These are phyloP conservation scores for Forbesichthys agassizii DNA, from an alignment of 2,113 vertebrate genomes.

Conservation along the genomic window DNA sequence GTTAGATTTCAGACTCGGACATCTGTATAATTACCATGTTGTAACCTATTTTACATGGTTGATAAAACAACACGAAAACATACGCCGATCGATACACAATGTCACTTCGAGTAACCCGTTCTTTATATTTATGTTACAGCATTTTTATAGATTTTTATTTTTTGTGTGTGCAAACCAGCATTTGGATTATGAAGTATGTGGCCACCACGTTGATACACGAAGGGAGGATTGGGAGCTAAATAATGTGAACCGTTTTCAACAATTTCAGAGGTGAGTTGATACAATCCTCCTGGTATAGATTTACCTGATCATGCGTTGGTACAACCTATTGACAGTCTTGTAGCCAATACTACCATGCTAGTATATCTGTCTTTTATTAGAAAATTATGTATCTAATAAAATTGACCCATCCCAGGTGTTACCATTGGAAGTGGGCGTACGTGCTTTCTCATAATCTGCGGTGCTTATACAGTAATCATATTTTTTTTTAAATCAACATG, in stretches of 20 bases:
- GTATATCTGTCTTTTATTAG: not conserved
- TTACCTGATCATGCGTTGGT: not conserved
- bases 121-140: not conserved
- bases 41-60: conserved; percentile 1
- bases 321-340: not conserved
- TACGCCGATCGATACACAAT: not conserved
- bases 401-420: too few relatives aligned
- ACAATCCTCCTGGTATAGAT: not conserved
- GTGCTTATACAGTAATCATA: not conserved
- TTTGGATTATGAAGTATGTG: conserved; percentile 60
- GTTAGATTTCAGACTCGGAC: not conserved
- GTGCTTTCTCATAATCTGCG: too few relatives aligned
- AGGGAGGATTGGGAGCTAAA: conserved; percentile 66
- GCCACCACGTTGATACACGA: conserved; percentile 69
- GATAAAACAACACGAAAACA: not conserved
- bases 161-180: conserved; percentile 54
- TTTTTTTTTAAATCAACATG: not conserved
- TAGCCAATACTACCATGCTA: not conserved
- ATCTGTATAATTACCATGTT: not conserved
- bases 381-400: too few relatives aligned
- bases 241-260: conserved; percentile 75
- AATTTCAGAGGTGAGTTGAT: conserved; percentile 68
- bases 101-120: too few relatives aligned
- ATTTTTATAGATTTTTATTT: conserved; percentile 1
- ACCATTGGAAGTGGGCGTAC: too few relatives aligned